phyloP scores from a whole-genome alignment of 1,140 invertebrate genomes.

The Drosophila seguyi region DNA sequence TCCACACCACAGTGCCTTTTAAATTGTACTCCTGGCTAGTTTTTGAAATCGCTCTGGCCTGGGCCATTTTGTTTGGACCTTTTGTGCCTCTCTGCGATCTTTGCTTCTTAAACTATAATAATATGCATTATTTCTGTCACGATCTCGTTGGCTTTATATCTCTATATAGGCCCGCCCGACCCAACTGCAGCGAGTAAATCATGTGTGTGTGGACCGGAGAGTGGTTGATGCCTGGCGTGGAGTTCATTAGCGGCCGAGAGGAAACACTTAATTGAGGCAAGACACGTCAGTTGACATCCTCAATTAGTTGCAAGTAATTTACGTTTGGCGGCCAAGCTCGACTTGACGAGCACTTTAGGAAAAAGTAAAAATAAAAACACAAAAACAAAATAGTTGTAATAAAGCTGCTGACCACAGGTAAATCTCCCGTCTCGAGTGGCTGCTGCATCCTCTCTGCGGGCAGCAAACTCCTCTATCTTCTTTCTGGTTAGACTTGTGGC shows the following conservation, averaged over 20 bases:
- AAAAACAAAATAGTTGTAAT: background rate
- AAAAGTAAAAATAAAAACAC: slow-evolving; percentile 9
- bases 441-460: slow-evolving; percentile 35
- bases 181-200: slow-evolving; percentile 45
- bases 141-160: slow-evolving; percentile 82
- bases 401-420: slow-evolving; percentile 38
- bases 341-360: background rate
- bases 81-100: slow-evolving; percentile 27
- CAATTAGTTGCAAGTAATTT: slow-evolving; percentile 80
- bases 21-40: slow-evolving; percentile 54
- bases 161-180: slow-evolving; percentile 57
- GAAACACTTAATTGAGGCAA: slow-evolving; percentile 73
- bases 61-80: slow-evolving; percentile 59
- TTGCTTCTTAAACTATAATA: slow-evolving; percentile 65
- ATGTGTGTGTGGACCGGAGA: slow-evolving; percentile 57
- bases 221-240: slow-evolving; percentile 37
- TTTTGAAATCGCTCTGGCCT: slow-evolving; percentile 16
- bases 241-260: slow-evolving; percentile 49
- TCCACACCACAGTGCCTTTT: slow-evolving; percentile 48
- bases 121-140: slow-evolving; percentile 83
- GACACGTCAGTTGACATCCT: slow-evolving; percentile 79
- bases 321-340: slow-evolving; percentile 52
- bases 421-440: slow-evolving; percentile 27
- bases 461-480: slow-evolving; percentile 17
- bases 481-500: slow-evolving; percentile 56